A percentile compares a stretch with the other conserved stretches of the same genome.
These are phyloP conservation scores for Erebia palarica DNA, from an alignment of 2,888 invertebrate genomes.

Conservation along the genomic window DNA sequence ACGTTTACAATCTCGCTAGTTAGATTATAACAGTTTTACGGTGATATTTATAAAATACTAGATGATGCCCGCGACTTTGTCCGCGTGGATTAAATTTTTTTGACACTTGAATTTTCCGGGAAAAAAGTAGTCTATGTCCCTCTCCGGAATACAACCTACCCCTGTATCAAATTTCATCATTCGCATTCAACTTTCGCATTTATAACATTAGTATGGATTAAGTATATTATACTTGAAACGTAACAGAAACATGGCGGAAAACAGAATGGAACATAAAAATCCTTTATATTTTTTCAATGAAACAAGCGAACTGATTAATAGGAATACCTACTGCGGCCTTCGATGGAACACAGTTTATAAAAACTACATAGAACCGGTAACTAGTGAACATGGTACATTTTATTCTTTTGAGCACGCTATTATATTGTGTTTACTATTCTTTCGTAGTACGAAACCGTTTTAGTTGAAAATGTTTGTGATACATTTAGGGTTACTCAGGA, in stretches of 20 bases:
- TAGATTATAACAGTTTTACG: too few species aligned
- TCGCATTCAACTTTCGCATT: too few species aligned
- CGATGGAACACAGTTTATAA: conserved; percentile 19
- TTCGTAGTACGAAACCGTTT: not conserved
- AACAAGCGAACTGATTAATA: conserved; percentile 14
- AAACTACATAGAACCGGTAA: conserved; percentile 11
- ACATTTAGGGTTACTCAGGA: too few species aligned
- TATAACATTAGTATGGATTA: too few species aligned
- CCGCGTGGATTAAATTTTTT: too few species aligned
- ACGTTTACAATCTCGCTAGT: too few species aligned
- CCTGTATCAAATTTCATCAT: too few species aligned
- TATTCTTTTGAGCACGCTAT: conserved; percentile 14
- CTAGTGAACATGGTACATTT: conserved; percentile 16
- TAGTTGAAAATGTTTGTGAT: not conserved
- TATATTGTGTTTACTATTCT: conserved; percentile 4
- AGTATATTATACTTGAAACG: not conserved
- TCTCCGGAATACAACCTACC: too few species aligned
- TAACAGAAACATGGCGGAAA: not conserved
- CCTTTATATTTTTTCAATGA: conserved; percentile 4
- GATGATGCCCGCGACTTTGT: too few species aligned
- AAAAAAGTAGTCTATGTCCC: too few species aligned
- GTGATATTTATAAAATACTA: too few species aligned
- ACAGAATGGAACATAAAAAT: not conserved
- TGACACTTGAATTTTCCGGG: too few species aligned
- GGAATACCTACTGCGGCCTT: conserved; percentile 6